Evolutionary conservation across 2,113 vertebrate species (phyloP).

Genomic region (Conger conger): DNA sequence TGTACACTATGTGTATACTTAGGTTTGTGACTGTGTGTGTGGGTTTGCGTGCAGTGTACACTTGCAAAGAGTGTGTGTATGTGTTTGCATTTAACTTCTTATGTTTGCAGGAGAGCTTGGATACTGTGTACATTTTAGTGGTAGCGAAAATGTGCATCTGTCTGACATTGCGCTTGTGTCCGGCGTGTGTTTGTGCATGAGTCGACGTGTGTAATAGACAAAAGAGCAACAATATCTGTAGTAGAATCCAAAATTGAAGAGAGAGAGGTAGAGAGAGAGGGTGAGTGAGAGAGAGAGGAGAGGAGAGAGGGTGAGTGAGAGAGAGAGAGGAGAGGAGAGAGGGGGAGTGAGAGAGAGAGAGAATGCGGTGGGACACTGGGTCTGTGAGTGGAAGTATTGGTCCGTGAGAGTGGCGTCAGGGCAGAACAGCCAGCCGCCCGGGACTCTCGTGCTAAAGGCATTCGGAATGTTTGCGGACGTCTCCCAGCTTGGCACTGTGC

Average conservation of each 20-base stretch:
- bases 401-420: constrained; percentile 60
- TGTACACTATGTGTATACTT: not conserved
- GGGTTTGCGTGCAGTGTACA: not conserved
- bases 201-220: not conserved
- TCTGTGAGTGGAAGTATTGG: constrained; percentile 48
- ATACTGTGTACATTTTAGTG: not conserved
- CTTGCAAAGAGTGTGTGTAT: not conserved
- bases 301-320: constrained; percentile 28
- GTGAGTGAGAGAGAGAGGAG: constrained; percentile 23
- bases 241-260: not conserved
- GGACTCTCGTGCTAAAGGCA: constrained; percentile 65
- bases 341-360: constrained; percentile 24
- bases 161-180: not conserved
- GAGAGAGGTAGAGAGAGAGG: constrained; percentile 26
- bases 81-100: not conserved
- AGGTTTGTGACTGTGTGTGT: not conserved
- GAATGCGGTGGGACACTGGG: constrained; percentile 29
- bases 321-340: constrained; percentile 29
- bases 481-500: constrained; percentile 56
- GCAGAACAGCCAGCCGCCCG: constrained; percentile 55
- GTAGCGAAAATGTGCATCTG: not conserved
- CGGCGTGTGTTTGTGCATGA: not conserved
- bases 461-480: constrained; percentile 63
- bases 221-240: no score
- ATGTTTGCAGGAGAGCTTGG: not conserved